Evolutionary conservation across 35 echinoderm and acorn worm genomes (phyloP), one percentile per base, ranked within the genome.

Genomic region (Anneissia japonica): DNA sequence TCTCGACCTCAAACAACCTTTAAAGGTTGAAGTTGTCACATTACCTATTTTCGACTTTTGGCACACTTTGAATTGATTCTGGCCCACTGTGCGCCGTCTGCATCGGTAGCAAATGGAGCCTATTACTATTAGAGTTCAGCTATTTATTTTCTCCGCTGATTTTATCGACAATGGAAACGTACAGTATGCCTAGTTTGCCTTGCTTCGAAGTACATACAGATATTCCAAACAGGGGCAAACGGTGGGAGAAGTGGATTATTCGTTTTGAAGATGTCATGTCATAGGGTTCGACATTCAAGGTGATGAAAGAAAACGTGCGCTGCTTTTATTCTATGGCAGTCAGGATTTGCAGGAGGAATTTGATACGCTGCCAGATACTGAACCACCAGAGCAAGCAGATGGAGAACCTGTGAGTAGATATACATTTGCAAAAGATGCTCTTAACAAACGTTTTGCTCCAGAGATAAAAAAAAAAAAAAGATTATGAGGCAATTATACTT

Each of bases 401-500:
- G 51, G 51, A 16, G 92, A 83, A 36, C 81, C 77, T 23, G 19
- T 1, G 11, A 23, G 51, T 23, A 87, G 85, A 77, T 93, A 86
- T 51, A 37, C 43, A 73, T 30, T 32, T 3, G 87, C 84, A 2
- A 46, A 55, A 32, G 77, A 81, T 3, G 83, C 76, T 3, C 77
- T 93, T 1, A 81, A 77, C 30, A 7, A 26, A 31, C 81, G 84
- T 26, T 88, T 89, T 36, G 76, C 77, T 0, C 86, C 87, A 23
- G 84, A 91, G 31, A 75, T 32, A 30, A 91, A 89, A n/a, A n/a
- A n/a, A n/a, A n/a, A n/a, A n/a, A 51, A 76, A 46, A 0, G 32
- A 83, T 9, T 89, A 96, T 82, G 86, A 92, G 32, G 89, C 88
- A 21, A 85, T 91, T 21, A 21, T 96, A 21, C 89, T 91, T 83